Evolutionary conservation across 1,140 invertebrate genomes (phyloP).

Genomic region (Notospermus geniculatus): DNA sequence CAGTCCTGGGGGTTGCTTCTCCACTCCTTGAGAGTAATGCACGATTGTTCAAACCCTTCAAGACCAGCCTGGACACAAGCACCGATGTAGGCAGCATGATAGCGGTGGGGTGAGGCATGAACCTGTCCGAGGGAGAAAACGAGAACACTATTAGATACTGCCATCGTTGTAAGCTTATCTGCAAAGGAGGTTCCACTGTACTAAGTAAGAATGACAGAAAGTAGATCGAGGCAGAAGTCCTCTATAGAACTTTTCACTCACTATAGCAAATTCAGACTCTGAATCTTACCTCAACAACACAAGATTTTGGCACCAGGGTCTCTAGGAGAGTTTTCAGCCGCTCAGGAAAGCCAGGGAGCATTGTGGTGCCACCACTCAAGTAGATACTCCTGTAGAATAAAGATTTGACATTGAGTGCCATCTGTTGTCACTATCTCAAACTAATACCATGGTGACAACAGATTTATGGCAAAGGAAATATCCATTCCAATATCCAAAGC

Average conservation of each 20-base stretch:
- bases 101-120: slow-evolving; percentile 62
- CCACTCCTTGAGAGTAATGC: slow-evolving; percentile 55
- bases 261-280: slow-evolving; percentile 1
- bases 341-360: slow-evolving; percentile 64
- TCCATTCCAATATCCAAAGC: too few species aligned
- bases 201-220: too few species aligned
- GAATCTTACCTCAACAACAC: slow-evolving; percentile 62
- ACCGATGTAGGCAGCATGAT: slow-evolving; percentile 65
- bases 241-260: too few species aligned
- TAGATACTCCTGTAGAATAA: slow-evolving; percentile 58
- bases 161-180: too few species aligned
- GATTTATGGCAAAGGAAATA: too few species aligned
- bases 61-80: slow-evolving; percentile 60
- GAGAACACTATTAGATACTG: too few species aligned
- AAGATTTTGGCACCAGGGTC: slow-evolving; percentile 61
- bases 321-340: slow-evolving; percentile 62
- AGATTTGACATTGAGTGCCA: slow-evolving; percentile 15
- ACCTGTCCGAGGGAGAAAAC: slow-evolving; percentile 56
- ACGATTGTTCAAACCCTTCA: slow-evolving; percentile 60
- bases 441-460: too few species aligned
- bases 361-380: slow-evolving; percentile 62
- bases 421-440: not conserved
- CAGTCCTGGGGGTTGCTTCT: slow-evolving; percentile 24
- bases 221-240: too few species aligned
- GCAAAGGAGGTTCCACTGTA: too few species aligned